Base-by-base conservation (phyloP, 2,888 invertebrate species). In the Pterostichus niger region DNA sequence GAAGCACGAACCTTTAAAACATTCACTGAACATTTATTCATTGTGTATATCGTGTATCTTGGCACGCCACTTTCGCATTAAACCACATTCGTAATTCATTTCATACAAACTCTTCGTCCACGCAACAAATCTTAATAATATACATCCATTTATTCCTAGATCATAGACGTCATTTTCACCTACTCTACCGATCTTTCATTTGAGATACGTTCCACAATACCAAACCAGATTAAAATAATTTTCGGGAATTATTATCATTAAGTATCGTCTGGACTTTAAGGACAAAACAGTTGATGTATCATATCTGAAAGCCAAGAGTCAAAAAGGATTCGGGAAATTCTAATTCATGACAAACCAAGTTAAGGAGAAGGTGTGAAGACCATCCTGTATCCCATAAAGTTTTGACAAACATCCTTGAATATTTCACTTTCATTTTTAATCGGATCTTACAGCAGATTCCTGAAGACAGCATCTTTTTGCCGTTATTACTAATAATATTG, bases 381-480 rank as follows among this genome's bases (percentile, higher is more conserved):
- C 4, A 40, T 0, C 17, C 68, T 44, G 5, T 44, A 40, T 0
- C 40, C 17, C 9, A 71, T 7, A 71, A 44, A 11, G 68, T 24
- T 3, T 13, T 2, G 9, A 13, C n/a, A 15, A 17, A 4, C 6
- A 15, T 2, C 10, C 1, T 71, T 7, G 2, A 31, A 13, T 17
- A 11, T 3, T 10, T 44, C 11, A 15, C 40, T 9, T 71, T 44
- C 44, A 44, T 9, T 4, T 44, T 71, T 10, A 71, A 71, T 44
- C 44, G 3, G 44, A 44, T 71, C 15, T 44, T 40, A 9, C 44
- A 40, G 17, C 17, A 71, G 17, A 44, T 71, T 40, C 68, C 68
- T 4, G 68, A 44, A 44, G 13, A 44, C 6, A 10, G 44, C 1
- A 10, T 71, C 40, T 71, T 71, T 11, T 17, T 71, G 17, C 15